Conservation (phyloP, 1,140 invertebrate genomes). For the Drosophila athabasca region DNA sequence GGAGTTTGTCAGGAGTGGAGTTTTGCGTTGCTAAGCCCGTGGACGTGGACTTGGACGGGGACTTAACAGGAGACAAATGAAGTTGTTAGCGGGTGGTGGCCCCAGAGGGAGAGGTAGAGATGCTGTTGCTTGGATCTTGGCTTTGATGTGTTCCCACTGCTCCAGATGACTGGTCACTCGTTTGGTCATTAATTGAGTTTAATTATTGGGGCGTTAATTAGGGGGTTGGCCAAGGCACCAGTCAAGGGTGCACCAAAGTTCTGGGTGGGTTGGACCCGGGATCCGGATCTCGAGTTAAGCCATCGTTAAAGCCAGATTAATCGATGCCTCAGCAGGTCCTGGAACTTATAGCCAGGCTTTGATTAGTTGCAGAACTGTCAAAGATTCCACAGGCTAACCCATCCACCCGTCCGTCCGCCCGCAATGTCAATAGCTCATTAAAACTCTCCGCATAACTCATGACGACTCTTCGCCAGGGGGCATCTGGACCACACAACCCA, state of each 20-base stretch:
- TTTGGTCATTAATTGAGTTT: slow-evolving; percentile 72
- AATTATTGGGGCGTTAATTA: slow-evolving; percentile 68
- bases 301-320: slow-evolving; percentile 37
- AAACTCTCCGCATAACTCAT: slow-evolving; percentile 56
- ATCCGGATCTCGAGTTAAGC: slow-evolving; percentile 3
- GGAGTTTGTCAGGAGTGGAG: slow-evolving; percentile 44
- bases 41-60: slow-evolving; percentile 25
- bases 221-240: slow-evolving; percentile 13
- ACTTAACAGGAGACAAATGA: slow-evolving; percentile 77
- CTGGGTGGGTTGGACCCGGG: slow-evolving; percentile 5
- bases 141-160: slow-evolving; percentile 62
- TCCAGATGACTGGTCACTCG: slow-evolving; percentile 61
- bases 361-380: slow-evolving; percentile 26
- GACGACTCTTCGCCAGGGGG: not conserved
- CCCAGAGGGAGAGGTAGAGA: slow-evolving; percentile 23
- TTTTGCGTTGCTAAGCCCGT: slow-evolving; percentile 41
- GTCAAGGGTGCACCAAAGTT: slow-evolving; percentile 2
- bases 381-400: not conserved
- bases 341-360: slow-evolving; percentile 23
- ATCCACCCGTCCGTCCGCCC: not conserved
- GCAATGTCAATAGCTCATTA: slow-evolving; percentile 66
- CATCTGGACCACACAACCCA: slow-evolving; percentile 50
- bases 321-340: slow-evolving; percentile 25
- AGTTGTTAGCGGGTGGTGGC: slow-evolving; percentile 65
- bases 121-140: slow-evolving; percentile 48